Evolutionary conservation across 2,797 vertebrate species (phyloP).

Genomic region (Rhinoraja longicauda): DNA sequence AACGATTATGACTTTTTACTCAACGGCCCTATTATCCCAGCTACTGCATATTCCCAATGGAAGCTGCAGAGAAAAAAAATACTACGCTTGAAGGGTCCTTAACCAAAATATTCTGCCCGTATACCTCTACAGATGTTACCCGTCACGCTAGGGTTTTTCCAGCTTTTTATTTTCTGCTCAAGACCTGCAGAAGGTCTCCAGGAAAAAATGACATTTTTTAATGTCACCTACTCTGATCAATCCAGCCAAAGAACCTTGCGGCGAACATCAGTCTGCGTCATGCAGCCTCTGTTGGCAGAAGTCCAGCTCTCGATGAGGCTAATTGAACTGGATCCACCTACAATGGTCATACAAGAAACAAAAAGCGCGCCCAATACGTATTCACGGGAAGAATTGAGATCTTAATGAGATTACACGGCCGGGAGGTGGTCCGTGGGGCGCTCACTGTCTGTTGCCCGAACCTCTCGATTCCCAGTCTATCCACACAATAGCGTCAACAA

Average conservation of each 20-base stretch:
- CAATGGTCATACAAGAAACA: neutral
- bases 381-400: neutral
- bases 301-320: neutral
- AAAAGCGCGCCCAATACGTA: neutral
- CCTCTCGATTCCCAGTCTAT: neutral
- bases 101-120: no score
- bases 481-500: neutral
- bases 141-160: no score
- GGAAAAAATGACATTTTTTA: neutral
- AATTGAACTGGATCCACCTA: neutral
- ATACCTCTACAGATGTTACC: no score
- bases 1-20: neutral
- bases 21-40: neutral
- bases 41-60: neutral
- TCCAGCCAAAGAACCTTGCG: no score
- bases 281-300: neutral
- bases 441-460: neutral
- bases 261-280: neutral
- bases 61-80: neutral
- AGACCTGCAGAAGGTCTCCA: no score
- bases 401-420: neutral
- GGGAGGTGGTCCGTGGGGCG: neutral
- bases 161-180: no score
- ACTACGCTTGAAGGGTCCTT: no score
- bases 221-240: neutral